These are phyloP conservation scores for Buteo buteo DNA, from an alignment of 2,113 vertebrate genomes.

Conservation along the genomic window DNA sequence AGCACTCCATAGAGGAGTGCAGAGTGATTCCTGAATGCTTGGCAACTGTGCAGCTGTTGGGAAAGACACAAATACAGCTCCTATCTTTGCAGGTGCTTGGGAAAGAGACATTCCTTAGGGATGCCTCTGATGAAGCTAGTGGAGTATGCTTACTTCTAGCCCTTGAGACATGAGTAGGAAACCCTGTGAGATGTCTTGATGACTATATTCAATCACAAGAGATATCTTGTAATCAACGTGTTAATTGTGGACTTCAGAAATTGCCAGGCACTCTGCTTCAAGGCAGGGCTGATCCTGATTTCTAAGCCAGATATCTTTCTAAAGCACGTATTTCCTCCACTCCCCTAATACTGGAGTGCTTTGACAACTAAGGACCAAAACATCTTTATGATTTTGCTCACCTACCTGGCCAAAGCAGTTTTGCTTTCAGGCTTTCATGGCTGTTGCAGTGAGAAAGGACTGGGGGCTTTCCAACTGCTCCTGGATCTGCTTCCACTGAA, in stretches of 20 bases:
- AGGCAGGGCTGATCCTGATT: background rate
- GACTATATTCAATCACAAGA: background rate
- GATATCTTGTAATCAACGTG: background rate
- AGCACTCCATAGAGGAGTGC: background rate
- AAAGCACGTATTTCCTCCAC: background rate
- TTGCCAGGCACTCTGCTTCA: background rate
- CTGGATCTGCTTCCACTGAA: background rate
- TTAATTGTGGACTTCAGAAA: background rate
- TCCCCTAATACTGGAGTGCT: background rate
- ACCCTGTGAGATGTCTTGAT: background rate
- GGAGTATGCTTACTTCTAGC: background rate
- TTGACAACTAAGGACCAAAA: background rate
- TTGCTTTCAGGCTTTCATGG: background rate
- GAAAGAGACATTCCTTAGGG: background rate
- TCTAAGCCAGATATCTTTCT: background rate
- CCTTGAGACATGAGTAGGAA: background rate
- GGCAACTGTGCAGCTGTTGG: background rate
- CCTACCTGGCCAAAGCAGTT: background rate
- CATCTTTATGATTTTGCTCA: background rate
- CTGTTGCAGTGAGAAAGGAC: background rate
- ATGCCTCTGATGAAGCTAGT: background rate
- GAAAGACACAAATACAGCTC: background rate
- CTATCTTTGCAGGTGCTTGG: accelerated
- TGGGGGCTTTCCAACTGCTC: background rate
- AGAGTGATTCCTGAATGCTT: background rate